Percentiles rank a stretch among this genome's conserved stretches.
Conservation (phyloP, 2,888 invertebrate species). For the Metallyticus violacea region DNA sequence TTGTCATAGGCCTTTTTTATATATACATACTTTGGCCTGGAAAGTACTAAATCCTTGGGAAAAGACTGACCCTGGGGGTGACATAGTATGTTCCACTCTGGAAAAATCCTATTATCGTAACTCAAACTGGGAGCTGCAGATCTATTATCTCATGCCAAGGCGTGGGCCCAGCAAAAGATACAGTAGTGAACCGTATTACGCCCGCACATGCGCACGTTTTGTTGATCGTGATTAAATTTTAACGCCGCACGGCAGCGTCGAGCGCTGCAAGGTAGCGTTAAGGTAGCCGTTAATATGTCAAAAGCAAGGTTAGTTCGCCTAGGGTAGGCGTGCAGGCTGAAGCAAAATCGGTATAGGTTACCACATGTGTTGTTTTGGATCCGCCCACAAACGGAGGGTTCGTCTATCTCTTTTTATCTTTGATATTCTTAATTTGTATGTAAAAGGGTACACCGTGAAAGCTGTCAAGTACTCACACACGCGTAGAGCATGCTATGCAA, state of each 20-base stretch:
- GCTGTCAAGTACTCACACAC: not conserved
- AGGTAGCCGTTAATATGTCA: slow-evolving; percentile 8
- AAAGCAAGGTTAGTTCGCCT: not conserved
- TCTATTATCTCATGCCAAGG: not conserved
- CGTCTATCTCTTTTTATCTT: not conserved
- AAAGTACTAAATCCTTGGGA: not conserved
- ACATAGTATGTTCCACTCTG: not conserved
- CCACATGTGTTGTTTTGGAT: not conserved
- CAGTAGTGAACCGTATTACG: not conserved
- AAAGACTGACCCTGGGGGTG: not conserved
- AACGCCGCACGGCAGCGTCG: not conserved
- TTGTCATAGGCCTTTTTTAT: not conserved
- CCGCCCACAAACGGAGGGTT: not conserved
- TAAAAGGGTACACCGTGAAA: not conserved
- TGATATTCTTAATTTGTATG: not conserved
- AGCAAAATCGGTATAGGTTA: not conserved
- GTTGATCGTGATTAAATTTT: not conserved
- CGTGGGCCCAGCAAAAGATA: not conserved
- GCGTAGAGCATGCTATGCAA: too few relatives aligned
- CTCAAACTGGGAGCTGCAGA: not conserved
- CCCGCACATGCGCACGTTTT: not conserved
- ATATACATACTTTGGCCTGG: not conserved
- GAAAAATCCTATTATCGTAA: not conserved
- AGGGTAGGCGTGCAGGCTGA: not conserved
- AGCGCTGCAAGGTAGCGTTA: not conserved